These are phyloP conservation scores for Arremon aurantiirostris DNA, from an alignment of 2,797 vertebrate species.

Conservation along the genomic window DNA sequence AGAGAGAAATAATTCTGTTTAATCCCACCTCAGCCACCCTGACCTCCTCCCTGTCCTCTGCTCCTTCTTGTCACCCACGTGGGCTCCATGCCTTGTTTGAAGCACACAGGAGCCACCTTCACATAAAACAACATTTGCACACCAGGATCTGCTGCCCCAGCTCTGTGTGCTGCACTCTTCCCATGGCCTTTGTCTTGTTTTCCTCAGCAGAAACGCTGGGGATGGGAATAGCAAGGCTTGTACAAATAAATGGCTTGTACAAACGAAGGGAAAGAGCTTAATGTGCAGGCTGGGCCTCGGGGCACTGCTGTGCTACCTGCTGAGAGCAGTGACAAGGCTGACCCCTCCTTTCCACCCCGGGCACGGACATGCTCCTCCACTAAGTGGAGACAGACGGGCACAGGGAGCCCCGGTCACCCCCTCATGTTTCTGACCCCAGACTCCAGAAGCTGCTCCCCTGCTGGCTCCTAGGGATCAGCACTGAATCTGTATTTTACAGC, in stretches of 20 bases:
- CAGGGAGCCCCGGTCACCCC: background rate
- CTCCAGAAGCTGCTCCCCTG: background rate
- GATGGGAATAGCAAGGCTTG: background rate
- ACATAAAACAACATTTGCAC: background rate
- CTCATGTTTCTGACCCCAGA: background rate
- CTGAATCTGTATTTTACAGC: background rate
- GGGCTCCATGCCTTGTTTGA: rapidly evolving
- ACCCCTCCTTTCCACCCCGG: background rate
- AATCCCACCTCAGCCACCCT: background rate
- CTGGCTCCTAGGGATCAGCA: background rate
- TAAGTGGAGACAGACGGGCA: rapidly evolving
- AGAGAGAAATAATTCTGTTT: background rate
- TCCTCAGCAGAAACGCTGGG: background rate
- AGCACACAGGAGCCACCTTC: background rate
- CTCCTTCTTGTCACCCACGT: background rate
- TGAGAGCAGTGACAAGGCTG: rapidly evolving
- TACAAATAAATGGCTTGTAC: background rate
- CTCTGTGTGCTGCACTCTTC: background rate
- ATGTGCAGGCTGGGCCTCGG: rapidly evolving
- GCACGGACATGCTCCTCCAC: background rate
- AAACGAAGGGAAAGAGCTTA: background rate
- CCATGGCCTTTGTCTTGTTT: background rate
- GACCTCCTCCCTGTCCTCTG: background rate
- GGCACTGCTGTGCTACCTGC: background rate
- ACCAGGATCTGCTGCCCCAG: background rate